A percentile compares a stretch with the other conserved stretches of the same genome.
phyloP scores from a whole-genome alignment of 2,888 invertebrate species.

The Rhorus exstirpatorius region DNA sequence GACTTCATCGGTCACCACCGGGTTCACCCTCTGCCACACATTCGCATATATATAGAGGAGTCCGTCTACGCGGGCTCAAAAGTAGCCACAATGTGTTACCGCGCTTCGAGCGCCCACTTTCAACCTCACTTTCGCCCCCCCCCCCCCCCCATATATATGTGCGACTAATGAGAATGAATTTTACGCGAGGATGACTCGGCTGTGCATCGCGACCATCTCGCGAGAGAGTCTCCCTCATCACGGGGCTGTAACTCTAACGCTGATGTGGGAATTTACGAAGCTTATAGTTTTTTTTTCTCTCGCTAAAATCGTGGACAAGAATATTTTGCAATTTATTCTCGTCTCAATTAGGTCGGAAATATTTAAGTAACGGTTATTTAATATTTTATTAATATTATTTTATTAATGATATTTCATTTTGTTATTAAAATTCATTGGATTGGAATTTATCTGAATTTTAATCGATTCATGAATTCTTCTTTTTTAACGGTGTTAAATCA shows the following conservation, averaged over 20 bases:
- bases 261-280: background rate
- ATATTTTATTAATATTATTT: too few relatives aligned
- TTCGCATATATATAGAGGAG: background rate
- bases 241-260: background rate
- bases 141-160: too few relatives aligned
- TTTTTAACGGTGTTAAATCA: constrained; percentile 6
- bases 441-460: too few relatives aligned
- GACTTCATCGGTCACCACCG: constrained; percentile 19
- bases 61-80: constrained; percentile 6
- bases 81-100: constrained; percentile 38
- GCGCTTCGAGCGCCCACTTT: background rate
- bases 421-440: too few relatives aligned
- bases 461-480: too few relatives aligned
- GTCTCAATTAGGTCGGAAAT: too few relatives aligned
- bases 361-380: too few relatives aligned
- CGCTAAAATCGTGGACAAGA: too few relatives aligned
- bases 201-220: constrained; percentile 31
- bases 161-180: constrained; percentile 56
- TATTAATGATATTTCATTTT: too few relatives aligned
- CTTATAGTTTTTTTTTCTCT: too few relatives aligned
- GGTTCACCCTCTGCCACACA: background rate
- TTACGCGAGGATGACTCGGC: constrained; percentile 11
- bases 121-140: constrained; percentile 20
- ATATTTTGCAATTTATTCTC: background rate
- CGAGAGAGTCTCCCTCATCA: too few relatives aligned